Evolutionary conservation across 2,888 invertebrate genomes (phyloP).

Genomic region (Venusia cambrica): DNA sequence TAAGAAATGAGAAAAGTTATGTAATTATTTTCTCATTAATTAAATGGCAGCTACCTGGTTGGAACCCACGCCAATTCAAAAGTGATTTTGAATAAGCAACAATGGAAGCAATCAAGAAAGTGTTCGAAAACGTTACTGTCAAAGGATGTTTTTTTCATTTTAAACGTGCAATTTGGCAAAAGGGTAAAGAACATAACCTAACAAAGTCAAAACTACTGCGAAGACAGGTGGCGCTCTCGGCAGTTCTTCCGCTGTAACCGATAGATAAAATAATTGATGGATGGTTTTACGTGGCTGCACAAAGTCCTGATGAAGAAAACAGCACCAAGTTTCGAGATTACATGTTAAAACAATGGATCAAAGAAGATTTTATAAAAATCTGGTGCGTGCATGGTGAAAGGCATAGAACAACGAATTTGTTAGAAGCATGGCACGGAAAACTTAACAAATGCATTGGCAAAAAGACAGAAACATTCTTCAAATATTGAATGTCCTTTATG

Average conservation of each 20-base stretch:
- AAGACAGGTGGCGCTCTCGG: slow-evolving; percentile 10
- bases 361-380: slow-evolving; percentile 5
- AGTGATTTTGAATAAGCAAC: no score
- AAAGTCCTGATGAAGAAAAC: slow-evolving; percentile 8
- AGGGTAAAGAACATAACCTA: no score
- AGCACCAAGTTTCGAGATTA: slow-evolving; percentile 9
- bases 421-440: slow-evolving; percentile 12
- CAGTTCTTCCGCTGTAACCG: slow-evolving; percentile 8
- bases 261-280: slow-evolving; percentile 5
- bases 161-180: no score
- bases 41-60: no score
- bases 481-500: no score
- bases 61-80: no score
- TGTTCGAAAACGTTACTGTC: no score
- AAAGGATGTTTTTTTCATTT: no score
- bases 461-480: no score
- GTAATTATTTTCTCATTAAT: no score
- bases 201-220: slow-evolving; percentile 3
- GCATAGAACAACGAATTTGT: slow-evolving; percentile 6
- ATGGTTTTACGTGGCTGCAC: slow-evolving; percentile 2
- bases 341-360: slow-evolving; percentile 9
- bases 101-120: no score
- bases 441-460: slow-evolving; percentile 6
- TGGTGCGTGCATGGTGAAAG: slow-evolving; percentile 9
- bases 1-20: no score